Percentiles rank a stretch among this genome's conserved stretches.
These are phyloP conservation scores for Hoplias malabaricus DNA, from an alignment of 2,113 vertebrate species.

Conservation along the genomic window DNA sequence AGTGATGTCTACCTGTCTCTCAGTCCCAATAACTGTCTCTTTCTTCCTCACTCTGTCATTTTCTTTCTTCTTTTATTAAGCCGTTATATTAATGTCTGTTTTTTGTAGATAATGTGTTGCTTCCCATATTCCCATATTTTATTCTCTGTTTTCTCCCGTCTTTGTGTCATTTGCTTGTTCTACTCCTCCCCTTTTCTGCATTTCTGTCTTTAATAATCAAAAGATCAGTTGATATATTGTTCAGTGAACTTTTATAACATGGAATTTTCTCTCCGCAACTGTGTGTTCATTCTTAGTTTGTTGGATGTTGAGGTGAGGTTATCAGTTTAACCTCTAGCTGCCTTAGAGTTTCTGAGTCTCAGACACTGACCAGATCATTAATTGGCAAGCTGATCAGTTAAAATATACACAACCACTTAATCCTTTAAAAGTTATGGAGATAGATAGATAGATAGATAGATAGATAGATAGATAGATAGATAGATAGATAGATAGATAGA, in stretches of 20 bases:
- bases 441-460: too few relatives aligned
- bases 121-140: not conserved
- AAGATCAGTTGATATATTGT: constrained; percentile 3
- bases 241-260: constrained; percentile 52
- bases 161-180: not conserved
- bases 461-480: too few relatives aligned
- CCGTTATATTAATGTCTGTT: not conserved
- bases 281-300: constrained; percentile 44
- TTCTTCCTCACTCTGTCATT: not conserved
- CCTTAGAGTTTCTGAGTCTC: constrained; percentile 37
- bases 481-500: too few relatives aligned
- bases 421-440: constrained; percentile 1
- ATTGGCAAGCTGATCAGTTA: not conserved
- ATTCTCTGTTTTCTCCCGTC: constrained; percentile 19
- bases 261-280: constrained; percentile 51
- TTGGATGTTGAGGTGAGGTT: constrained; percentile 64
- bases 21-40: not conserved
- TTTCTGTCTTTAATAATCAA: not conserved
- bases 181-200: not conserved
- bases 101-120: not conserved
- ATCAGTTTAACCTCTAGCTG: constrained; percentile 49
- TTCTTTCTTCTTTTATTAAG: not conserved
- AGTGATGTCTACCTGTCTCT: not conserved
- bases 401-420: not conserved
- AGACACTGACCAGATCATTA: not conserved